Evolutionary conservation across 1,140 invertebrate species (phyloP), one percentile per base, ranked within the genome.

Genomic region (Panonychus citri): DNA sequence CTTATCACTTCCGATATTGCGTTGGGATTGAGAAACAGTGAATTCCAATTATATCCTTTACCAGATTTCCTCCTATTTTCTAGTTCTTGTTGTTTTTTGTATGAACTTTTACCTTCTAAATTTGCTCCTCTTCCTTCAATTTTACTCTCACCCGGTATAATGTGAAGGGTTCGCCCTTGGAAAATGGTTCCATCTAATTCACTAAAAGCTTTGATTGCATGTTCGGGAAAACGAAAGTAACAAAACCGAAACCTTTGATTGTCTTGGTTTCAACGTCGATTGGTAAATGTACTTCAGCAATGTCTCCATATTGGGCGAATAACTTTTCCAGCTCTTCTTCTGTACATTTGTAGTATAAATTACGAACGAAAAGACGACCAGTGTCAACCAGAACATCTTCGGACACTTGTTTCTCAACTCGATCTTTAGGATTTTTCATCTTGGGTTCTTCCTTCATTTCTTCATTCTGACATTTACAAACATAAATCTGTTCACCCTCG

Each of bases 151-250:
- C 80, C 87, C 4, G 91, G 88, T 50, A 98, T 69, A 27, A 98
- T 72, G 71, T 98, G 94, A 21, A 99, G 66, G 76, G 95, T 81
- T 62, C 94, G 73, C 0, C 94, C 94, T 69, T 75, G 64, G 61
- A 93, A 85, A 53, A 81, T 74, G 5, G 79, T 82, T 3, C 90
- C 90, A 71, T 98, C 91, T 3, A 97, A 71, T 63, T 81, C 78
- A 19, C 76, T 74, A 64, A 82, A 95, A 0, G 94, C 94, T 65
- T 78, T 80, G 0, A 86, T 76, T 0, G 94, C 94, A 73, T 98
- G 81, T 69, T 97, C 91, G 0, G 93, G 89, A 73, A 98, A 81
- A 98, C 70, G 69, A 81, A 99, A 0, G 86, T 89, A 0, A 98
- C 75, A 3, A 83, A 81, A 1, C 84, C 94, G 73, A 93, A 98